Conservation (phyloP, 2,888 invertebrate genomes). For the Isotomurus palustris region DNA sequence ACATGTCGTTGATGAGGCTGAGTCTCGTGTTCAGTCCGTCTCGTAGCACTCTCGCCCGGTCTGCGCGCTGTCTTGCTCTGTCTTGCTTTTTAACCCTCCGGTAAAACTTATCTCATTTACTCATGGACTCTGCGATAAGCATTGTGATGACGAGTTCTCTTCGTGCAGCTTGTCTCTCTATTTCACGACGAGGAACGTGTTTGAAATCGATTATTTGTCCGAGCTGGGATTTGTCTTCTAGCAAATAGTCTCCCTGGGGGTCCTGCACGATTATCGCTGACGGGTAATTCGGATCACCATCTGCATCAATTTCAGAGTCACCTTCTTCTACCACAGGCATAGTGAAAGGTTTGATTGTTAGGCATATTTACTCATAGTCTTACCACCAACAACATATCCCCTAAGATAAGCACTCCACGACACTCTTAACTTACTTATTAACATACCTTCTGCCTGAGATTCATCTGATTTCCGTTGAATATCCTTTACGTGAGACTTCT, state of each 20-base stretch:
- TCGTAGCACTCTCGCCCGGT: conserved; percentile 21
- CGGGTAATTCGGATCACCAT: conserved; percentile 20
- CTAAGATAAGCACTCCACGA: no score
- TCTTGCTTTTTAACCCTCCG: conserved; percentile 37
- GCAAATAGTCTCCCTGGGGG: conserved; percentile 22
- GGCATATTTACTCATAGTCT: no score
- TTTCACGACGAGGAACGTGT: conserved; percentile 29
- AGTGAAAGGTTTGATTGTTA: no score
- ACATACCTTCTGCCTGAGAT: no score
- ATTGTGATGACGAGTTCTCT: conserved; percentile 38
- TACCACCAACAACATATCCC: no score
- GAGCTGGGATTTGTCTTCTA: conserved; percentile 37
- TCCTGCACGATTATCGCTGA: conserved; percentile 18
- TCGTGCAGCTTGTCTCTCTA: conserved; percentile 28
- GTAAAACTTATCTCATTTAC: conserved; percentile 40
- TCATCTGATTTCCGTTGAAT: no score
- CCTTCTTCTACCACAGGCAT: no score
- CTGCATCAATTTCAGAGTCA: conserved; percentile 23
- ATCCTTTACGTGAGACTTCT: conserved; percentile 13
- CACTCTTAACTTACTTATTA: no score
- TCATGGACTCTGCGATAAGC: conserved; percentile 40
- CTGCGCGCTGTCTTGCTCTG: conserved; percentile 32
- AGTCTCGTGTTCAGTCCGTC: conserved; percentile 30
- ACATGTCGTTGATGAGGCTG: conserved; percentile 36
- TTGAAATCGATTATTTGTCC: conserved; percentile 34